A percentile compares a stretch with the other conserved stretches of the same genome.
These are phyloP conservation scores for Epizoanthus rinbou DNA, from an alignment of 92 coral and sea anemone species.

Conservation along the genomic window DNA sequence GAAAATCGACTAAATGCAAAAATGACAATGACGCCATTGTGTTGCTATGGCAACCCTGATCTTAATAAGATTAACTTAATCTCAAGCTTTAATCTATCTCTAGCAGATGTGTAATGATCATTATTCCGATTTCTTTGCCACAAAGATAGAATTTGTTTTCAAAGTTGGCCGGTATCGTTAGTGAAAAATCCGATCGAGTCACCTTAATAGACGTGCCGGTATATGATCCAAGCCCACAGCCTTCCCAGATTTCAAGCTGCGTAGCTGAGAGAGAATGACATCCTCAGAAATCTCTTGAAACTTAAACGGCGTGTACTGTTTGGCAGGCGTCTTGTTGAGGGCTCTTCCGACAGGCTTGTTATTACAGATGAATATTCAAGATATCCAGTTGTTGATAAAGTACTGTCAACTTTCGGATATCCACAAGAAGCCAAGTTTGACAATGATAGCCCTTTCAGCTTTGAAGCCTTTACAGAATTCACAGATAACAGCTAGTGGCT, in stretches of 20 bases:
- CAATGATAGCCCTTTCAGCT: constrained; percentile 41
- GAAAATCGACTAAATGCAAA: no score
- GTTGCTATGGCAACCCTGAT: no score
- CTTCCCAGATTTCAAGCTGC: constrained; percentile 16
- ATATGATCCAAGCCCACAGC: no score
- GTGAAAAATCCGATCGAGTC: no score
- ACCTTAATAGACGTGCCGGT: no score
- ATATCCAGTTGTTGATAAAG: constrained; percentile 38
- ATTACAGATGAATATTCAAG: constrained; percentile 28
- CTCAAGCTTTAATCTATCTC: no score
- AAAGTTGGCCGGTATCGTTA: no score
- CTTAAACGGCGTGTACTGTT: constrained; percentile 15
- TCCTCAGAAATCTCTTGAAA: constrained; percentile 16
- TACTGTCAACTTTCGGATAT: constrained; percentile 39
- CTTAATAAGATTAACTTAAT: no score
- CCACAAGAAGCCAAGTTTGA: constrained; percentile 36
- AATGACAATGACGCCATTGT: no score
- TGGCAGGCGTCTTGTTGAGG: not conserved
- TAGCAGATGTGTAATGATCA: no score
- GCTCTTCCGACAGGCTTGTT: constrained; percentile 14
- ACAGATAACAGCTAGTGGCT: constrained; percentile 10
- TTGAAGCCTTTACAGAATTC: not conserved
- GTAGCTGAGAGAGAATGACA: constrained; percentile 7
- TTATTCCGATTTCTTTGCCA: no score
- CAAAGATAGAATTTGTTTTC: no score